Conservation (phyloP, 2,113 vertebrate species). For the Coturnix japonica region DNA sequence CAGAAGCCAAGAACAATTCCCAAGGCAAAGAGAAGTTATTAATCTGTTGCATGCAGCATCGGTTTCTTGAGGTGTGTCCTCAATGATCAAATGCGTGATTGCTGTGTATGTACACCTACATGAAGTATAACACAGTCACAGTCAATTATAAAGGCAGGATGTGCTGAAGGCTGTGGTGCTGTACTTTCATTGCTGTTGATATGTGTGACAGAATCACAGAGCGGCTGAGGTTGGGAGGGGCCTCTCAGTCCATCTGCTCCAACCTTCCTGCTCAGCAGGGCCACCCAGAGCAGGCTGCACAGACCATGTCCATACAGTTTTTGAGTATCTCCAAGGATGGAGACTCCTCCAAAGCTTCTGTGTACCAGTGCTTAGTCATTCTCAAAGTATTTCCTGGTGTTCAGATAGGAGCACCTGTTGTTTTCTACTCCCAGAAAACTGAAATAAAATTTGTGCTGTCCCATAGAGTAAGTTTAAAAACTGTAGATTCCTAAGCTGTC, state of each 20-base stretch:
- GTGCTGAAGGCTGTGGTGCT: neutral
- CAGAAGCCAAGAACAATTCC: neutral
- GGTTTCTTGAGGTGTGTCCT: neutral
- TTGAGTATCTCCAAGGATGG: neutral
- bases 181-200: neutral
- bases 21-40: neutral
- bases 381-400: neutral
- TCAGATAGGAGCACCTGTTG: neutral
- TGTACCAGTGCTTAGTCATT: neutral
- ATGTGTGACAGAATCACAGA: fast-evolving
- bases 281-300: neutral
- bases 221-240: neutral
- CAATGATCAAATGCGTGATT: neutral
- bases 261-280: neutral
- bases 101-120: neutral
- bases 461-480: neutral
- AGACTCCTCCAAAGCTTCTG: neutral
- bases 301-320: neutral
- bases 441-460: neutral
- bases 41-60: neutral
- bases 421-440: neutral
- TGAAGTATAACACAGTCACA: neutral
- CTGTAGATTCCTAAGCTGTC: neutral
- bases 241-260: neutral
- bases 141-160: neutral